Conservation (phyloP, 1,140 invertebrate genomes). For the Lepidurus arcticus region DNA sequence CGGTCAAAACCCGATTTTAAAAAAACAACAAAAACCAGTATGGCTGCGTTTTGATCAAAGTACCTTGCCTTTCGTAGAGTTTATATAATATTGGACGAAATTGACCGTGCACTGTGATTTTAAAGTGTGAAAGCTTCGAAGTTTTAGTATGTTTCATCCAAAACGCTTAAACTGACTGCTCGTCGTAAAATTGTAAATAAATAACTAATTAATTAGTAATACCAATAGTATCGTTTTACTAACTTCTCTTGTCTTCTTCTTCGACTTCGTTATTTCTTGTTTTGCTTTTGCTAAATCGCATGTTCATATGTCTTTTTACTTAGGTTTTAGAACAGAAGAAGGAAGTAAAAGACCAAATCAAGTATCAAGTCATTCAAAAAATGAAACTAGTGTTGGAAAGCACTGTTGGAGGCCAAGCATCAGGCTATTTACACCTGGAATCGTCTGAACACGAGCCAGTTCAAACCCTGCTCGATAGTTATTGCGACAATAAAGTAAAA, state of each 20-base stretch:
- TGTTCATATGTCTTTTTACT: background rate
- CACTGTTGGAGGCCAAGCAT: slow-evolving; percentile 29
- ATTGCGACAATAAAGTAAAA: slow-evolving; percentile 39
- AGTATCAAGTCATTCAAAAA: background rate
- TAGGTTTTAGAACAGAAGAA: background rate
- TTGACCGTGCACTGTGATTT: too few species aligned
- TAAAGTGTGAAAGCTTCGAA: too few species aligned
- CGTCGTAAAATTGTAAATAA: too few species aligned
- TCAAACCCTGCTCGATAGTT: slow-evolving; percentile 38
- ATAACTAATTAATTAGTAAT: too few species aligned
- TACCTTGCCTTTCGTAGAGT: too few species aligned
- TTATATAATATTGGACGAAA: too few species aligned
- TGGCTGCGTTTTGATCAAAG: background rate
- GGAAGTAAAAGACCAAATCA: background rate
- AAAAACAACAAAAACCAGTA: background rate
- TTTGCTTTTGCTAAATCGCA: background rate
- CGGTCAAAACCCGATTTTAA: background rate
- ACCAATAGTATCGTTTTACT: too few species aligned
- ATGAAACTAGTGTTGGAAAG: slow-evolving; percentile 34
- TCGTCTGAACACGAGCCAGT: slow-evolving; percentile 36
- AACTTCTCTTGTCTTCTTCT: too few species aligned
- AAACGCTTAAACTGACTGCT: too few species aligned
- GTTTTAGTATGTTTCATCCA: too few species aligned
- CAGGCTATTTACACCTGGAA: slow-evolving; percentile 37
- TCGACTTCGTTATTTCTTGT: too few species aligned